Evolutionary conservation across 1,140 invertebrate species (phyloP), one percentile per base, ranked within the genome.

Genomic region (Philaenus spumarius): DNA sequence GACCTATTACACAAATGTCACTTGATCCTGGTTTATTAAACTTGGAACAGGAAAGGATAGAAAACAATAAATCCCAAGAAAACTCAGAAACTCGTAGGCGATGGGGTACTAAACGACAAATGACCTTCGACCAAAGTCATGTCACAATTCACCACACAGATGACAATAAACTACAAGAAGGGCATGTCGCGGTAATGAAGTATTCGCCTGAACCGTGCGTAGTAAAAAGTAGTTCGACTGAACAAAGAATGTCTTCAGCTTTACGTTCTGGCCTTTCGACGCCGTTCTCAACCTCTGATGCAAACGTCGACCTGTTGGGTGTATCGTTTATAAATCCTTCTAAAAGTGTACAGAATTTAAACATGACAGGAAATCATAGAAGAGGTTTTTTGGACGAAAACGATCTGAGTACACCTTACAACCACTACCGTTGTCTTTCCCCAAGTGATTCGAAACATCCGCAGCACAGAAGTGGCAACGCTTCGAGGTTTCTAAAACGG

Each of bases 371-470:
- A 24, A 30, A 30, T 30, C 26, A 30, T 9, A 65, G 74, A 43
- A 53, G 50, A 17, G 17, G 23, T 2, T 2, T 46, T 17, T 72
- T 78, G 30, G 77, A 78, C 6, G 75, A 77, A 43, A 82, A 83
- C 61, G 84, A 87, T 65, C 71, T 87, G 9, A 86, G 84, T 59
- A 82, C 81, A 0, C 82, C 84, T 0, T 86, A 86, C 65, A 86
- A 83, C 70, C 80, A 84, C 61, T 84, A 84, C 68, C 78, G 83
- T 64, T 85, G 83, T 68, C 73, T 86, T 22, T 84, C 83, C 64
- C 83, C 83, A n/a, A 84, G 82, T 62, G 81, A 80, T 57, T 72
- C 70, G 24, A 79, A 73, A 73, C 17, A 45, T 52, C 71, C 70
- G 24, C 78, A 73, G 73, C 17, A 45, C 47, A 40, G 52, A 40